Base-by-base conservation (phyloP, 2,797 vertebrate genomes). In the Leontocebus nigricollis region DNA sequence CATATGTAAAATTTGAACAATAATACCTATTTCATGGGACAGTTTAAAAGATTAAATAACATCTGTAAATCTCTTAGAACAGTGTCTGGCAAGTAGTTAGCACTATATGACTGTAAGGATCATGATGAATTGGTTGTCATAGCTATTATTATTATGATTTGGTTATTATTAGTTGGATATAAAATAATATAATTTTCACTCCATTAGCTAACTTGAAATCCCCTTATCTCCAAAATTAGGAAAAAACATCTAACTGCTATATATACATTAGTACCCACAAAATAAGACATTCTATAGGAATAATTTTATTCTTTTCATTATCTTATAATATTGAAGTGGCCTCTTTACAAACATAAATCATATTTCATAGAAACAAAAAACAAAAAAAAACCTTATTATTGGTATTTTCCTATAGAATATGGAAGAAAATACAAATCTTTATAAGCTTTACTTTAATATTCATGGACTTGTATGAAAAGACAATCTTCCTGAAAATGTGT, bases 131-230 rank as follows among this genome's bases (percentile, higher is more conserved):
- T 90, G 61, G 26, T 27, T 64, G 24, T 67, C 61, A 80, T 41
- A 92, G 55, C 14, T 26, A 41, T 77, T 44, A 24, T 13, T 59
- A 82, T 17, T 67, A 77, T 52, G 26, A 95, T 88, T 27, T 88
- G 76, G 33, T 33, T 57, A 33, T 75, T 44, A 80, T n/a, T 27
- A 81, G 20, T 46, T 90, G 50, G 15, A 61, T 39, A 26, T 55
- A 59, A 80, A 41, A 22, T 39, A 79, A 52, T 39, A 12, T 11
- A 12, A 76, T 59, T 95, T 88, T 46, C 24, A 57, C 30, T 90
- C n/a, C 20, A 52, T 52, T 59, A 61, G 84, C n/a, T 93, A 96
- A 88, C 87, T 89, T 95, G 59, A 91, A 96, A 91, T 92, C 4
- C 7, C 9, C 36, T 91, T 57, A n/a, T 77, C 57, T 95, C 55